A percentile compares a stretch with the other conserved stretches of the same genome.
Evolutionary conservation across 2,797 vertebrate species (phyloP).

Genomic region (Eurystomus glaucurus): DNA sequence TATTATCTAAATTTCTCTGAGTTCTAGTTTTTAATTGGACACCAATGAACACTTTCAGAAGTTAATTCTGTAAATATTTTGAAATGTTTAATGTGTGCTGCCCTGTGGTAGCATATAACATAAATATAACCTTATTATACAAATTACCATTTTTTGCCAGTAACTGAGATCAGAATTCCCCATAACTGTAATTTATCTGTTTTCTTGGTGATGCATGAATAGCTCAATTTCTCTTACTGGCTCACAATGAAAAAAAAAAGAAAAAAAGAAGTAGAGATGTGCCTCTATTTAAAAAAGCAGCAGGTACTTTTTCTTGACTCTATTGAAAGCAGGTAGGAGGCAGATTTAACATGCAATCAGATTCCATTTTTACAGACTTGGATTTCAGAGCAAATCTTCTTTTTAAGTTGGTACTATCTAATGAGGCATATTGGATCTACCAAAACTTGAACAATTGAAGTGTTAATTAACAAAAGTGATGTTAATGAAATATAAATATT

Average conservation of each 20-base stretch:
- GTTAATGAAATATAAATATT: slow-evolving; percentile 12
- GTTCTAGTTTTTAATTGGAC: not conserved
- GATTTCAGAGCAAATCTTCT: not conserved
- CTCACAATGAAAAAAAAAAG: not conserved
- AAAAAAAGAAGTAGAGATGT: not conserved
- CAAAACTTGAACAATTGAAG: not conserved
- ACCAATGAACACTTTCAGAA: not conserved
- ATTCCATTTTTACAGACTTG: not conserved
- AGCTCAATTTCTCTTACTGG: not conserved
- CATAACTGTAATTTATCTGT: not conserved
- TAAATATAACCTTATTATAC: not conserved
- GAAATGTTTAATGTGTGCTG: not conserved
- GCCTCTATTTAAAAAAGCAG: slow-evolving; percentile 22
- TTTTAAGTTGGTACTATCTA: not conserved
- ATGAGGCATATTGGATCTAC: not conserved
- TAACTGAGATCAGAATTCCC: not conserved
- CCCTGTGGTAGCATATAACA: not conserved
- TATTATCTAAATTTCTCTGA: not conserved
- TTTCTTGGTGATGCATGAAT: not conserved
- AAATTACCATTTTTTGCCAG: not conserved
- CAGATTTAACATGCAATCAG: not conserved
- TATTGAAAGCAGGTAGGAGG: not conserved
- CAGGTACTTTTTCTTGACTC: not conserved
- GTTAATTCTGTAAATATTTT: slow-evolving; percentile 16
- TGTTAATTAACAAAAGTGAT: slow-evolving; percentile 9